Evolutionary conservation across 2,797 vertebrate genomes (phyloP).

Genomic region (Cheirogaleus major): DNA sequence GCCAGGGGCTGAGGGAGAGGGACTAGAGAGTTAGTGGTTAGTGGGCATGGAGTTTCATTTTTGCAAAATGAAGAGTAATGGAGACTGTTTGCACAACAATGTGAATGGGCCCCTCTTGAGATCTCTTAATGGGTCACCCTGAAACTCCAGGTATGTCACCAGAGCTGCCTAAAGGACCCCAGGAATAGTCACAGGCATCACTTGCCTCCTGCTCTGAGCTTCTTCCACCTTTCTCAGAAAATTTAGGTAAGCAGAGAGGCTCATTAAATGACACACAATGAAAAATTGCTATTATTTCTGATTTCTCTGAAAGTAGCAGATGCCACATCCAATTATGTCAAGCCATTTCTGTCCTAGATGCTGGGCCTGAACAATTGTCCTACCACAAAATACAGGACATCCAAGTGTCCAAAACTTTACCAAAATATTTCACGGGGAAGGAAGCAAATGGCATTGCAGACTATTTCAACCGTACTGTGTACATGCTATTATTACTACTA

Average conservation of each 20-base stretch:
- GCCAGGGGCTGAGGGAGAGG: too few species aligned
- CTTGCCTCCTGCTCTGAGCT: neutral
- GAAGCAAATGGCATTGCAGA: neutral
- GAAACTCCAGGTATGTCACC: neutral
- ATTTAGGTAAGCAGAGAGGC: neutral
- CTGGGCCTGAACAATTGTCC: neutral
- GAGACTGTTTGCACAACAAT: neutral
- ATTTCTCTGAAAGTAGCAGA: neutral
- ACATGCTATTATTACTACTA: neutral
- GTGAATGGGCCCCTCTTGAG: neutral
- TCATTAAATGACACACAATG: neutral
- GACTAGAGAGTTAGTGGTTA: neutral
- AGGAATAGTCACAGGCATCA: neutral
- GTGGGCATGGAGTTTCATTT: neutral
- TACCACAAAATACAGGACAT: neutral
- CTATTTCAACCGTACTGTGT: neutral
- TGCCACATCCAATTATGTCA: neutral
- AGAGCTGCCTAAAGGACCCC: neutral
- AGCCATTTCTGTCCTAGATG: neutral
- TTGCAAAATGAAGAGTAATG: neutral
- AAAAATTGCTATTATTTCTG: neutral
- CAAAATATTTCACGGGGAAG: neutral
- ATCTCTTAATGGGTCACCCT: neutral
- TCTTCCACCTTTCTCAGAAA: neutral
- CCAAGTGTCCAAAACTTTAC: too few species aligned